phyloP scores from a whole-genome alignment of 1,140 invertebrate genomes.

The Listronotus oregonensis region DNA sequence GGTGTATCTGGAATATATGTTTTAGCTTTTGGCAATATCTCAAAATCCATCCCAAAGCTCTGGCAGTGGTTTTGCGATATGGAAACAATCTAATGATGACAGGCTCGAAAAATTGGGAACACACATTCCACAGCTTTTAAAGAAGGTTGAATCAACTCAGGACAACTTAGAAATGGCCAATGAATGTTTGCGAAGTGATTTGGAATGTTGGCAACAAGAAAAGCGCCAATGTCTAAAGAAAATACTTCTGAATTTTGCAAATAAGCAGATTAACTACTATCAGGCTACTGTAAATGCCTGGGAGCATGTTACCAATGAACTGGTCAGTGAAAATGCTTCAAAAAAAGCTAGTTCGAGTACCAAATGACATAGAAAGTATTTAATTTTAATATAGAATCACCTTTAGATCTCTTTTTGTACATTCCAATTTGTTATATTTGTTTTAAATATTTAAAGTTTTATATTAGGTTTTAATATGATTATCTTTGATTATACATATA shows the following conservation, averaged over 20 bases:
- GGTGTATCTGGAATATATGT: too few relatives aligned
- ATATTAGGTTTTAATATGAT: not conserved
- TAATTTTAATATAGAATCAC: slow-evolving; percentile 12
- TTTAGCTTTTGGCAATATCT: slow-evolving; percentile 35
- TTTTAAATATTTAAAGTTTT: slow-evolving; percentile 5
- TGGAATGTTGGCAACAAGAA: slow-evolving; percentile 73
- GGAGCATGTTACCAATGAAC: slow-evolving; percentile 57
- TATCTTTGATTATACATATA: not conserved
- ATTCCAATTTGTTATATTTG: slow-evolving; percentile 29
- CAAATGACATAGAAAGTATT: slow-evolving; percentile 41
- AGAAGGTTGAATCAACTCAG: slow-evolving; percentile 64
- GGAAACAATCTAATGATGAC: slow-evolving; percentile 64
- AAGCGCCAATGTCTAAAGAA: slow-evolving; percentile 72
- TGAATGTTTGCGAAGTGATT: slow-evolving; percentile 72
- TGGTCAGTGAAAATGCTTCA: slow-evolving; percentile 37
- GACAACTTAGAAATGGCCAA: slow-evolving; percentile 75
- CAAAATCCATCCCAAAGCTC: slow-evolving; percentile 34
- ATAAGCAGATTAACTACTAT: slow-evolving; percentile 72
- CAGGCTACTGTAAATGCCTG: slow-evolving; percentile 67
- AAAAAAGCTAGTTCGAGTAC: slow-evolving; percentile 21
- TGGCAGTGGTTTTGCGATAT: slow-evolving; percentile 57
- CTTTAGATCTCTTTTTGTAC: slow-evolving; percentile 29
- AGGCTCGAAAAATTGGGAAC: slow-evolving; percentile 62
- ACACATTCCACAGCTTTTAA: slow-evolving; percentile 61
- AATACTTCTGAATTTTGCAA: slow-evolving; percentile 68